Percentiles rank a stretch among this genome's conserved stretches.
These are phyloP conservation scores for Pteria penguin DNA, from an alignment of 2,888 invertebrate species.

Conservation along the genomic window DNA sequence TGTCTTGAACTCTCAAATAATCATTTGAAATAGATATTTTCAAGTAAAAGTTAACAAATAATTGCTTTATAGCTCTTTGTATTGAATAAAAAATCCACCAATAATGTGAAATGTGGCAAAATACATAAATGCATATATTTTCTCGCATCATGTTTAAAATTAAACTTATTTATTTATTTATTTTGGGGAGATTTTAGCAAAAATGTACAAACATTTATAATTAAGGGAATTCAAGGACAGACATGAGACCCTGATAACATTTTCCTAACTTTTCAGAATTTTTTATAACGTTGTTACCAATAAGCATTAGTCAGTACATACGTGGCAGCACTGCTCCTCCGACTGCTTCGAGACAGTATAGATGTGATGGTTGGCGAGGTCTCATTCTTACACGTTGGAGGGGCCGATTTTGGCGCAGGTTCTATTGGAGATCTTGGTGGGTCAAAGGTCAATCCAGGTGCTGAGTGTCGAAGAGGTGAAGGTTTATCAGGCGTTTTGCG, in stretches of 20 bases:
- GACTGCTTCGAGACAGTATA: conserved; percentile 66
- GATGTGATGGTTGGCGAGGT: conserved; percentile 59
- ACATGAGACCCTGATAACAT: background rate
- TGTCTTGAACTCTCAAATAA: no score
- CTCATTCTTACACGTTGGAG: conserved; percentile 57
- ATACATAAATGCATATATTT: no score
- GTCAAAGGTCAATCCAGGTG: conserved; percentile 49
- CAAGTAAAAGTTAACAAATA: no score
- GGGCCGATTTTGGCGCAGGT: conserved; percentile 59
- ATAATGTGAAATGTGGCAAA: no score
- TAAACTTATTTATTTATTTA: no score
- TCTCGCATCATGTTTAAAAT: no score
- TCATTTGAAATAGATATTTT: no score
- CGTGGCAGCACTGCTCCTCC: conserved; percentile 64
- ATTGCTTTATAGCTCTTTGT: no score
- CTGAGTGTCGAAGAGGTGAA: conserved; percentile 59
- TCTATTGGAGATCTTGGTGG: conserved; percentile 50
- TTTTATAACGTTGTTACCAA: background rate
- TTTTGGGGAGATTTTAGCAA: no score
- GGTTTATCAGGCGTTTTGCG: conserved; percentile 61
- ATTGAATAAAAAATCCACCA: no score
- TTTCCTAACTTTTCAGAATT: background rate
- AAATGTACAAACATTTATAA: background rate
- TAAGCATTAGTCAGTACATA: background rate
- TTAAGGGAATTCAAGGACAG: background rate